Base-by-base conservation (phyloP, 2,797 vertebrate genomes). In the Scarus forsteni region DNA sequence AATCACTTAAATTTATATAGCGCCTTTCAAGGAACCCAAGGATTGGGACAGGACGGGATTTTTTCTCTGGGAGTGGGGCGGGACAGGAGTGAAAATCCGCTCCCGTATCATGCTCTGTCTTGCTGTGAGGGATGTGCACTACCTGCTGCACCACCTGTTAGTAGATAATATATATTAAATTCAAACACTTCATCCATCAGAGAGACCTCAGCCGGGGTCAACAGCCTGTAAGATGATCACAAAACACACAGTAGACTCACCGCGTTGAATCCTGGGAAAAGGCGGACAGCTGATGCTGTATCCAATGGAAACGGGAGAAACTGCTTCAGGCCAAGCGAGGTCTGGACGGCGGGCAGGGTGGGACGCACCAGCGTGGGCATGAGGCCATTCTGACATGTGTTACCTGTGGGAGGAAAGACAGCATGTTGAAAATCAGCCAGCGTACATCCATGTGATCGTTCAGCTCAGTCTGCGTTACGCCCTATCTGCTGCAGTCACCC, bases 301-400 rank as follows among this genome's bases (percentile, higher is more conserved):
- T 98, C 97, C 87, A 99, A 87, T 36, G 96, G 94, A 81, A 99
- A 98, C 0, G 97, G 97, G 78, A 99, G 94, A 72, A 99, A 97
- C 10, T 95, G 96, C 93, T 99, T 99, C 85, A 98, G 92, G 84
- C 95, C 95, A 94, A 98, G 88, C 3, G 97, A 94, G 0, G 94
- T 94, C 55, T 96, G 97, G 87, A 98, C 27, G 56, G 94, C 85
- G 3, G 97, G 95, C 38, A 97, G 91, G 79, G 96, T 86, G 83
- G 97, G 96, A 62, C 96, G 96, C 81, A 98, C 79, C 86, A 99
- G 92, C 81, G 97, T 91, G 66, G 96, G 96, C 92, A 99, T 89
- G 87, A 98, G 96, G 88, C 96, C 94, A 88, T 95, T 98, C 89
- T 98, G 97, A 95, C 97, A 98, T 70, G 96, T 94, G 88, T 96